Evolutionary conservation across 2,113 vertebrate species (phyloP).

Genomic region (Meles meles): DNA sequence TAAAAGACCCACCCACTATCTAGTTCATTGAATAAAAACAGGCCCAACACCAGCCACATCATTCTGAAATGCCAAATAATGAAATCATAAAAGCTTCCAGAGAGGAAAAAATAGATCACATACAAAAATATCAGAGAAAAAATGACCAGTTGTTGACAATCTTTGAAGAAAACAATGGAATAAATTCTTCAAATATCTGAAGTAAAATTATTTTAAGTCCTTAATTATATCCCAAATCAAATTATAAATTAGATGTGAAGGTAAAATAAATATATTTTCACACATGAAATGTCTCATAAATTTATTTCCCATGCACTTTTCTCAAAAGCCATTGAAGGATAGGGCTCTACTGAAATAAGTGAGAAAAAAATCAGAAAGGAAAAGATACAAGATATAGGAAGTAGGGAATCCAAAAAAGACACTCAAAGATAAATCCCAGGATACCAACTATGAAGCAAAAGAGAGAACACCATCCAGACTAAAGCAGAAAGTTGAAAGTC

Average conservation of each 20-base stretch:
- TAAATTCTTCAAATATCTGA: neutral
- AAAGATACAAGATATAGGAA: neutral
- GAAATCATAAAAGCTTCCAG: slow-evolving; percentile 23
- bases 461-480: neutral
- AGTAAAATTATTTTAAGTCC: neutral
- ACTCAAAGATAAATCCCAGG: neutral
- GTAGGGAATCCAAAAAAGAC: neutral
- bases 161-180: neutral
- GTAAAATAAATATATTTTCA: neutral
- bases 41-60: neutral
- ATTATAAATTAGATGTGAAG: neutral
- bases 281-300: neutral
- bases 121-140: neutral
- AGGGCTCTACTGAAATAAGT: neutral
- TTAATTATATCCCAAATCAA: neutral
- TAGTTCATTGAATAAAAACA: neutral
- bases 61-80: slow-evolving; percentile 1
- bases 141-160: neutral
- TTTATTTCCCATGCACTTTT: neutral
- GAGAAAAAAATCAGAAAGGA: too few relatives aligned
- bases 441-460: neutral
- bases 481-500: neutral
- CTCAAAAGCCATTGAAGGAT: neutral
- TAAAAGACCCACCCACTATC: neutral
- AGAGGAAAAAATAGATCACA: slow-evolving; percentile 7